phyloP scores from a whole-genome alignment of 2,113 vertebrate genomes.

The Murina feae region DNA sequence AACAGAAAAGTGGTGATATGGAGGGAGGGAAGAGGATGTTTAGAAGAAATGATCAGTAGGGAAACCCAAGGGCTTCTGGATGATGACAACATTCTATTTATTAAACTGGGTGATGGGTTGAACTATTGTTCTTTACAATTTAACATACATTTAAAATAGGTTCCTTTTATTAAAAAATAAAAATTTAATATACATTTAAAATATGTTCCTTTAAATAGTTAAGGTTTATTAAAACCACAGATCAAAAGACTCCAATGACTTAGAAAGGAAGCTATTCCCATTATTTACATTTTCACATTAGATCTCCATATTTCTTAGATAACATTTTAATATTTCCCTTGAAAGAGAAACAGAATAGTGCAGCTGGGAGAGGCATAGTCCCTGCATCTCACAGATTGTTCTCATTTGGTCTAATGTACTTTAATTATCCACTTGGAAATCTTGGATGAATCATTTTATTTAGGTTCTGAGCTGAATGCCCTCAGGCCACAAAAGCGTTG shows the following conservation, averaged over 20 bases:
- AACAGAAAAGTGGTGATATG: neutral
- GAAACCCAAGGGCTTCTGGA: neutral
- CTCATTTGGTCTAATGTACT: neutral
- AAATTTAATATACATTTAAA: neutral
- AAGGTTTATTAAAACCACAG: conserved; percentile 37
- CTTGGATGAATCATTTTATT: neutral
- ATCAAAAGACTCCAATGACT: neutral
- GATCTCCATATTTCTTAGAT: neutral
- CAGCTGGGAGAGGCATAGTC: neutral
- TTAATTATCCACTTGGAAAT: neutral
- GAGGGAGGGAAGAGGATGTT: neutral
- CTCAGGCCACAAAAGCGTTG: conserved; percentile 15
- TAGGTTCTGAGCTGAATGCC: neutral
- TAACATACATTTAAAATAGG: neutral
- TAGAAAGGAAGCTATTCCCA: neutral
- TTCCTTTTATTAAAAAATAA: neutral
- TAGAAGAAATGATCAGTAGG: neutral
- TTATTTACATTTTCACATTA: conserved; percentile 28
- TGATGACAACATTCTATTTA: neutral
- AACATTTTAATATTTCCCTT: neutral
- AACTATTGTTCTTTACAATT: neutral
- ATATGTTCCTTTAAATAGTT: neutral
- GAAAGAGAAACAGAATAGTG: neutral
- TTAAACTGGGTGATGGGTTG: neutral
- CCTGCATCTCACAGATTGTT: neutral